phyloP scores from a whole-genome alignment of 2,113 vertebrate species.

The Mus pahari region DNA sequence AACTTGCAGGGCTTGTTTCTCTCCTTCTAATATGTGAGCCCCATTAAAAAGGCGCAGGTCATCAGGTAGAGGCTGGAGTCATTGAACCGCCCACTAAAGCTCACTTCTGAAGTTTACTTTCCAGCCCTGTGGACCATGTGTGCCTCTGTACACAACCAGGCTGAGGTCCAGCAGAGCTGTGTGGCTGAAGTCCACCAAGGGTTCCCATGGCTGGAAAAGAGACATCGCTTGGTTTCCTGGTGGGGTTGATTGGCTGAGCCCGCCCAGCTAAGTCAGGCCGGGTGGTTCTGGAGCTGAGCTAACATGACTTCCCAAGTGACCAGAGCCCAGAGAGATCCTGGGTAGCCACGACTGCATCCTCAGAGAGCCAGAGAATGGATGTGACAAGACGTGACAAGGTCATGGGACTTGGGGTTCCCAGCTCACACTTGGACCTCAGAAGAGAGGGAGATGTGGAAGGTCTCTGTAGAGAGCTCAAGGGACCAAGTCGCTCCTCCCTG shows the following conservation, averaged over 20 bases:
- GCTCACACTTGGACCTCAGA: neutral
- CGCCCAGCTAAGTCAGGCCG: neutral
- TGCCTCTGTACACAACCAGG: neutral
- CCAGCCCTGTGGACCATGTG: neutral
- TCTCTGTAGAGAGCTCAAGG: neutral
- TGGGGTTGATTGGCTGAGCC: neutral
- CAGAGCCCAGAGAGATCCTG: neutral
- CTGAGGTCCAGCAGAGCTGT: neutral
- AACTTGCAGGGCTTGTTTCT: neutral
- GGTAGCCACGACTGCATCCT: neutral
- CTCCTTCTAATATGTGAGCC: neutral
- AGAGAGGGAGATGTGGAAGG: neutral
- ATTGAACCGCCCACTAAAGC: neutral
- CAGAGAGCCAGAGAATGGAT: neutral
- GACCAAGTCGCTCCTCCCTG: neutral
- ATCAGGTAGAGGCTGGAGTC: neutral
- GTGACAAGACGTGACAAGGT: neutral
- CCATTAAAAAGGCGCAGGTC: neutral
- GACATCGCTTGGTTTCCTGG: neutral
- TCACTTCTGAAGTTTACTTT: neutral
- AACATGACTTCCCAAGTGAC: neutral
- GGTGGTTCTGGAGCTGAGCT: neutral
- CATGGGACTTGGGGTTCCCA: neutral
- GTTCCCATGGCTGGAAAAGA: neutral
- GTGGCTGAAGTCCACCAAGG: neutral